Conservation (phyloP, 2,797 vertebrate genomes). For the Psittacula echo region DNA sequence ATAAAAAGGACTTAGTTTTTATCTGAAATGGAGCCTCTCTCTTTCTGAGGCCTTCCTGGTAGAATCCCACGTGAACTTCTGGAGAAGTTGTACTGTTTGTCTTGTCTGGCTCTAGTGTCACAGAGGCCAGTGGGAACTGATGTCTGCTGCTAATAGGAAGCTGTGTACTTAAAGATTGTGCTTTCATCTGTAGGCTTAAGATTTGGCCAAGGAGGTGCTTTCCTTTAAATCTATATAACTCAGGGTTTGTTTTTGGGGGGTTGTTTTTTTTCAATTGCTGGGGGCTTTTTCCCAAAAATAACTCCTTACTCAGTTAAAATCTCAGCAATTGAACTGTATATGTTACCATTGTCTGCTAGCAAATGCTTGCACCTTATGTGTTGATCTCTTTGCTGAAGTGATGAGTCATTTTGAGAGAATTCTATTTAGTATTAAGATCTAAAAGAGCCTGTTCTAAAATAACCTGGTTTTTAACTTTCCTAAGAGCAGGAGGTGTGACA, state of each 20-base stretch:
- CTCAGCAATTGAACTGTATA: background rate
- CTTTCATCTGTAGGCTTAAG: background rate
- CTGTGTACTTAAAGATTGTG: background rate
- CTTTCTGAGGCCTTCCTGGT: background rate
- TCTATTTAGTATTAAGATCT: background rate
- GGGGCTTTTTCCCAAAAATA: background rate
- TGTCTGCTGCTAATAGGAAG: background rate
- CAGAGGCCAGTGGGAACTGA: background rate
- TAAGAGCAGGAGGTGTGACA: background rate
- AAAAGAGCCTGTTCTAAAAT: background rate
- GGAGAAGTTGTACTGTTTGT: background rate
- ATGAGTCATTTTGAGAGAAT: background rate
- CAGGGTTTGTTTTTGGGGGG: background rate
- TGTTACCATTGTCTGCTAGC: background rate
- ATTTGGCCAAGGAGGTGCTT: background rate
- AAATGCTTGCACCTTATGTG: background rate
- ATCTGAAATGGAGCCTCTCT: background rate
- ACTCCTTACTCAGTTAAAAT: background rate
- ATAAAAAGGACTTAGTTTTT: background rate
- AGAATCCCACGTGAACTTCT: background rate
- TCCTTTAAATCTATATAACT: background rate
- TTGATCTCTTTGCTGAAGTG: background rate
- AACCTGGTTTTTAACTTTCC: background rate
- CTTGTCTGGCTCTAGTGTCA: fast-evolving
- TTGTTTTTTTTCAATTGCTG: background rate